A percentile compares a stretch with the other conserved stretches of the same genome.
These are phyloP conservation scores for Drosophila orena DNA, from an alignment of 1,140 invertebrate species.

Conservation along the genomic window DNA sequence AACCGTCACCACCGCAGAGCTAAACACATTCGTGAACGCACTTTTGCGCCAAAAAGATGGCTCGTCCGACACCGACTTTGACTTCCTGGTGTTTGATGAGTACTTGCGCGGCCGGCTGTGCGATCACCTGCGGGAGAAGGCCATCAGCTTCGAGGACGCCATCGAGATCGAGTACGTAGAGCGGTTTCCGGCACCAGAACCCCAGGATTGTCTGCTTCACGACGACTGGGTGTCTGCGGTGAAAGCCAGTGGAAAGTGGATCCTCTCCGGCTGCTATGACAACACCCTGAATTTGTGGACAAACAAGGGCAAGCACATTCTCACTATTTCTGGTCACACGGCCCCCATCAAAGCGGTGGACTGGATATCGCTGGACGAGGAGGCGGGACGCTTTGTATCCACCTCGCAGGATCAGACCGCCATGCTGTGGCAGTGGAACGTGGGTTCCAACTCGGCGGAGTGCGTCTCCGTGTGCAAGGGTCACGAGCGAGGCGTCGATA, in stretches of 20 bases:
- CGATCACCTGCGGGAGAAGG: conserved; percentile 89
- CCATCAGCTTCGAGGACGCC: conserved; percentile 90
- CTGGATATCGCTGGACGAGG: conserved; percentile 91
- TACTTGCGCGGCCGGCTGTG: conserved; percentile 87
- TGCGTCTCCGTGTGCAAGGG: conserved; percentile 93
- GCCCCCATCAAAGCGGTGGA: conserved; percentile 94
- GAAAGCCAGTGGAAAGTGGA: conserved; percentile 91
- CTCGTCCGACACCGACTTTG: conserved; percentile 89
- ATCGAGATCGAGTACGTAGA: conserved; percentile 96
- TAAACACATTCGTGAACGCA: conserved; percentile 93
- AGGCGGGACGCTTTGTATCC: conserved; percentile 90
- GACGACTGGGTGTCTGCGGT: conserved; percentile 98
- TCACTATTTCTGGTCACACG: conserved; percentile 94
- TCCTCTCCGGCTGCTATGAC: conserved; percentile 97
- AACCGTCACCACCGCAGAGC: conserved; percentile 88
- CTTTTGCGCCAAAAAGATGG: conserved; percentile 87
- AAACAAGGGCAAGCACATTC: conserved; percentile 91
- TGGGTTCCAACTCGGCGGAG: conserved; percentile 90
- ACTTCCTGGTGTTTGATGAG: conserved; percentile 94
- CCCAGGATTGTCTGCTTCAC: conserved; percentile 95
- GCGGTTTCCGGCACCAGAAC: conserved; percentile 93
- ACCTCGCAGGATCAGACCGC: conserved; percentile 97
- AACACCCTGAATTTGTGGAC: conserved; percentile 96
- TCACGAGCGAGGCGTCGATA: conserved; percentile 95
- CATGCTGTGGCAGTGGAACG: conserved; percentile 96